Percentiles rank a stretch among this genome's conserved stretches.
These are phyloP conservation scores for Anolis carolinensis DNA, from an alignment of 2,113 vertebrate genomes.

Conservation along the genomic window DNA sequence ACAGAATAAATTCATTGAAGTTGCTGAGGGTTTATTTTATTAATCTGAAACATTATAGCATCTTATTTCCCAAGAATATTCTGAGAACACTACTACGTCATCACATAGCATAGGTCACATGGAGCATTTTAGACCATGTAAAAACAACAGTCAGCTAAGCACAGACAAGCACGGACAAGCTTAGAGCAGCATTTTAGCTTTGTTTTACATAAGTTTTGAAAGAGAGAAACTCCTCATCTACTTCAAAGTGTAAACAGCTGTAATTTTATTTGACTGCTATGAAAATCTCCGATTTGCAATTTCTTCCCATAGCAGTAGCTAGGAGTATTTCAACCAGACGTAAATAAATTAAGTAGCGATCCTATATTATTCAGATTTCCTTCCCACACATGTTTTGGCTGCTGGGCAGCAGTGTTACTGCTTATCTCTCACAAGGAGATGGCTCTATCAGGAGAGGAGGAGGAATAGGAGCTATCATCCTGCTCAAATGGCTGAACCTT, in stretches of 20 bases:
- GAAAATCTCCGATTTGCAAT: background rate
- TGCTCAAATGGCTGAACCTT: background rate
- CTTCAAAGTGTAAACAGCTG: background rate
- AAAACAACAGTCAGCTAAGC: background rate
- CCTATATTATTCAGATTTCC: background rate
- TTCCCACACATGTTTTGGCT: background rate
- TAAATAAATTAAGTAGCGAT: background rate
- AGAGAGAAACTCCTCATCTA: background rate
- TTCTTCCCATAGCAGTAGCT: background rate
- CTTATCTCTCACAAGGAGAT: no score
- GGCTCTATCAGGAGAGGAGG: background rate
- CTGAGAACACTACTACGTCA: background rate
- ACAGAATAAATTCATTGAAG: background rate
- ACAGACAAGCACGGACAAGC: background rate
- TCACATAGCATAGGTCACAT: background rate
- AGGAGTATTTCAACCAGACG: background rate
- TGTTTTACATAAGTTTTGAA: background rate
- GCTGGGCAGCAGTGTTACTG: no score
- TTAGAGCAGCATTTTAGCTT: background rate
- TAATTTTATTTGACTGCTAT: background rate
- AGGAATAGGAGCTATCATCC: background rate
- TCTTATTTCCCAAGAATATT: background rate
- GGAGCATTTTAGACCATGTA: background rate
- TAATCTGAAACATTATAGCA: background rate
- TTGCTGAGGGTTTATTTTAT: background rate